phyloP scores from a whole-genome alignment of 2,797 vertebrate genomes.

The Poliocrania exsul region DNA sequence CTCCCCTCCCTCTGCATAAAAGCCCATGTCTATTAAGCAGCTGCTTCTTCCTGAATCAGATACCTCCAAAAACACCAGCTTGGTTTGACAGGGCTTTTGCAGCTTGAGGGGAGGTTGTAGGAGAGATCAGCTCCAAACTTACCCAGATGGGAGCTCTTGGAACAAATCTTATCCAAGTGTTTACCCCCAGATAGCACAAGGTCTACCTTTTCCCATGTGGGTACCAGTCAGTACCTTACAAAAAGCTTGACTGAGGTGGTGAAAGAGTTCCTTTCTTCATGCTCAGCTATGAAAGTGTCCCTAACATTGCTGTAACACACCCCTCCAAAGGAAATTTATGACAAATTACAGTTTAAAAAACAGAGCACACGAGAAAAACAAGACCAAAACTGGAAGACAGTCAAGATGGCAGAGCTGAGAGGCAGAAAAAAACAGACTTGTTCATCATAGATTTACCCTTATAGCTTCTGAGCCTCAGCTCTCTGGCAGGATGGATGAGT shows the following conservation, averaged over 20 bases:
- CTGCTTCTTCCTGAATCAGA: background rate
- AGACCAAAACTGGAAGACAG: background rate
- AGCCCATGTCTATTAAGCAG: background rate
- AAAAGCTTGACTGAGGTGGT: background rate
- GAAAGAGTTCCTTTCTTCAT: background rate
- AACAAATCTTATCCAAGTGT: background rate
- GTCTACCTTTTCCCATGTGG: background rate
- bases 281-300: background rate
- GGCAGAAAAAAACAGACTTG: background rate
- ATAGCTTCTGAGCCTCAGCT: background rate
- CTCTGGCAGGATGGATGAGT: background rate
- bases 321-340: background rate
- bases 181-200: background rate
- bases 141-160: background rate
- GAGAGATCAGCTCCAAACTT: background rate
- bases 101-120: background rate
- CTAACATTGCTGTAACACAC: background rate
- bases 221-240: background rate
- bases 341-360: background rate
- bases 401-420: conserved; percentile 6
- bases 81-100: background rate
- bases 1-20: background rate
- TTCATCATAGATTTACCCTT: background rate
- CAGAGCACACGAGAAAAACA: background rate
- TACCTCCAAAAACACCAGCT: background rate